phyloP scores from a whole-genome alignment of 2,888 invertebrate species.

The Lepeophtheirus nordmannii region DNA sequence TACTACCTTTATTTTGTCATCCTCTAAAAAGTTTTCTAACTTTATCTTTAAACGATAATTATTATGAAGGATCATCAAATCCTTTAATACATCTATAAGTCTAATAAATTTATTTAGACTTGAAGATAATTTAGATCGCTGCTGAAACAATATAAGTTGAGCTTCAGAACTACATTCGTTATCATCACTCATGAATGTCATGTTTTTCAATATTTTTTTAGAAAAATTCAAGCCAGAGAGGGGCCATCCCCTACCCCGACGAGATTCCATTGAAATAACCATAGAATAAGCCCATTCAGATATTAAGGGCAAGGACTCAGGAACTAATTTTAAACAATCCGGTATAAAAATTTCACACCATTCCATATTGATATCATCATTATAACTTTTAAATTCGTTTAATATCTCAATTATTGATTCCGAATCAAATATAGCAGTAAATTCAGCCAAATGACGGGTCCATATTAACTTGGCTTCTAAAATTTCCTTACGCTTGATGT shows the following conservation, averaged over 20 bases:
- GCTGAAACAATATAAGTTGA: conserved; percentile 9
- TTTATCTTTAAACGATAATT: conserved; percentile 8
- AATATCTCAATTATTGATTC: not conserved
- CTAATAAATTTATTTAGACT: conserved; percentile 10
- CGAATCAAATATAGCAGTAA: not conserved
- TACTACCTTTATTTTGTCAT: conserved; percentile 9
- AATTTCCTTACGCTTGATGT: not conserved
- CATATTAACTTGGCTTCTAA: not conserved
- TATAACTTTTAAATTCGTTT: not conserved
- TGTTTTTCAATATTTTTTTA: not conserved
- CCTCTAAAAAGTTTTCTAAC: not conserved
- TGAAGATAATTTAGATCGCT: conserved; percentile 6
- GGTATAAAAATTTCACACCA: conserved; percentile 5
- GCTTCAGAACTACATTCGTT: not conserved
- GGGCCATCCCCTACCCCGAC: conserved; percentile 7
- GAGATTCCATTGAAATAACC: not conserved
- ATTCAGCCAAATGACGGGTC: conserved; percentile 7
- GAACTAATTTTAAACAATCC: not conserved
- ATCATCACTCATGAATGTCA: not conserved
- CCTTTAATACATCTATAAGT: conserved; percentile 8
- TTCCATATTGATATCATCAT: not conserved
- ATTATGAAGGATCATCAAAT: conserved; percentile 12
- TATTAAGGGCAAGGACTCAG: not conserved
- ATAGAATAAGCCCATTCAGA: conserved; percentile 5
- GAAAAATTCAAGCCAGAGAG: not conserved